phyloP scores from a whole-genome alignment of 1,140 invertebrate genomes.

The Phthorimaea operculella region DNA sequence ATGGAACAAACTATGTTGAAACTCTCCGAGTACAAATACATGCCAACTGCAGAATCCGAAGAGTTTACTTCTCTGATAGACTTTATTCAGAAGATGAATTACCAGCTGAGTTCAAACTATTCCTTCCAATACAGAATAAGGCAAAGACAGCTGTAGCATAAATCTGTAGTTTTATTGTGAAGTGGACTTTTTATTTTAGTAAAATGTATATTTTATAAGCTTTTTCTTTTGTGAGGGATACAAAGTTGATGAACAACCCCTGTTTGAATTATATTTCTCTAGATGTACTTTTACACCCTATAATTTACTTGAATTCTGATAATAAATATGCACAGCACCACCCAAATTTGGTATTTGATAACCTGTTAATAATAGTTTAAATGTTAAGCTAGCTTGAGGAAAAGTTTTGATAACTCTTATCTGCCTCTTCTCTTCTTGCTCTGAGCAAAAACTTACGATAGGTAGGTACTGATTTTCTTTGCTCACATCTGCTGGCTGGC shows the following conservation, averaged over 20 bases:
- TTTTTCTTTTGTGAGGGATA: too few relatives aligned
- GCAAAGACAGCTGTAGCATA: conserved; percentile 68
- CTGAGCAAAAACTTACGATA: too few relatives aligned
- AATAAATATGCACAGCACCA: conserved; percentile 2
- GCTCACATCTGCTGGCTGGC: too few relatives aligned
- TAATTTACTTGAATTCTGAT: not conserved
- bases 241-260: not conserved
- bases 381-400: too few relatives aligned
- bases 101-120: conserved; percentile 99
- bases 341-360: too few relatives aligned
- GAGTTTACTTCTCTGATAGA: conserved; percentile 99
- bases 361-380: too few relatives aligned
- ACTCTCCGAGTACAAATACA: conserved; percentile 98
- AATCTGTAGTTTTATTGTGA: conserved; percentile 21
- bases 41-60: conserved; percentile 97
- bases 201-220: conserved; percentile 43
- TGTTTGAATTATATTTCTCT: not conserved
- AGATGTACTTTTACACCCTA: conserved; percentile 1
- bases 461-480: too few relatives aligned
- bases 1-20: conserved; percentile 99
- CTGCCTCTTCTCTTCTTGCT: too few relatives aligned
- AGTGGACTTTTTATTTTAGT: conserved; percentile 30
- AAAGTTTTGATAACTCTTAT: too few relatives aligned
- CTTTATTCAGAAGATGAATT: conserved; percentile 99
- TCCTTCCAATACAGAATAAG: conserved; percentile 90